Evolutionary conservation across 2,888 invertebrate species (phyloP).

Genomic region (Drosophila diplacantha): DNA sequence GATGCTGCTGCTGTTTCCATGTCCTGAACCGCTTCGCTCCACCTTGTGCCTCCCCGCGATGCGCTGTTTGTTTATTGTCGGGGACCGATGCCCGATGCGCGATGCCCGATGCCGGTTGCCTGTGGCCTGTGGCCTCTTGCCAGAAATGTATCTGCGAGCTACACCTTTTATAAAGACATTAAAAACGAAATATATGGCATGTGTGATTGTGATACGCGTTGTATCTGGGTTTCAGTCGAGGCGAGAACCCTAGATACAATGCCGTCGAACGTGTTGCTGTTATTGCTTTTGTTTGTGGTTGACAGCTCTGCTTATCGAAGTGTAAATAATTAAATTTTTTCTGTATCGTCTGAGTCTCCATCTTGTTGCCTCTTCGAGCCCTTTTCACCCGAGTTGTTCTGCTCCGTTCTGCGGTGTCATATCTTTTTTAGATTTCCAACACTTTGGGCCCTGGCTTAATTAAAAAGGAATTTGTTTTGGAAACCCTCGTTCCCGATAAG

Average conservation of each 20-base stretch:
- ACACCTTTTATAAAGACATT: constrained; percentile 73
- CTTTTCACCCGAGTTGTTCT: not conserved
- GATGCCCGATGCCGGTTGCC: constrained; percentile 15
- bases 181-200: constrained; percentile 67
- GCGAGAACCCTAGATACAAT: constrained; percentile 59
- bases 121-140: constrained; percentile 28
- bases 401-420: constrained; percentile 16
- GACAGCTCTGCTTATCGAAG: constrained; percentile 68
- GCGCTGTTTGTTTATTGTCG: constrained; percentile 59
- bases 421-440: constrained; percentile 50
- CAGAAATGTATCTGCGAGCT: constrained; percentile 58
- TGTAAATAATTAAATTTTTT: constrained; percentile 66
- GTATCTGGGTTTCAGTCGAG: constrained; percentile 54
- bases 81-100: constrained; percentile 20
- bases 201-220: constrained; percentile 66
- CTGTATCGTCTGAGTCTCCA: constrained; percentile 34
- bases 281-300: constrained; percentile 59
- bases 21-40: constrained; percentile 40
- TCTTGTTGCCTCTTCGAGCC: constrained; percentile 29
- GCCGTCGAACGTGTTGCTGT: constrained; percentile 36
- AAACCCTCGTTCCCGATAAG: constrained; percentile 7
- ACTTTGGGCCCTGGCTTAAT: constrained; percentile 45
- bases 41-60: constrained; percentile 10
- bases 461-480: constrained; percentile 35
- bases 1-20: constrained; percentile 47